Evolutionary conservation across 1,140 invertebrate species (phyloP), one percentile per base, ranked within the genome.

Genomic region (Lasioglossum baleicum): DNA sequence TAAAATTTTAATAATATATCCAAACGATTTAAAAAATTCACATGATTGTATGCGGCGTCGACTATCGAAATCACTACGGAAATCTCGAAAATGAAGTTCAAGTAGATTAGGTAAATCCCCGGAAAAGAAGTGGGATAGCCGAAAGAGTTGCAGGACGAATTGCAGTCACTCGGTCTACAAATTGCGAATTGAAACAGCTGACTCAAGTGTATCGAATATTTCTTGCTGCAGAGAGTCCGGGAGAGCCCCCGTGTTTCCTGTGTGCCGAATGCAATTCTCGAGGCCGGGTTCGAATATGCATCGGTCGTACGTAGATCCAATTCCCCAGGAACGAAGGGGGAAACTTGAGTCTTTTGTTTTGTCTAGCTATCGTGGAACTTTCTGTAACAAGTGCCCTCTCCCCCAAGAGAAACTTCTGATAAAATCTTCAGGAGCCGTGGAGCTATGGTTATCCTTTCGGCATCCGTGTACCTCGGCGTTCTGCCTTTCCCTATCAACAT

Each of bases 281-380:
- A 35, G 60, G 26, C n/a, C 69, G n/a, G 44, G n/a, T 80, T 74
- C 61, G 77, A 80, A 74, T 79, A 73, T 74, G 70, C 61, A 79
- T 73, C n/a, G 68, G 60, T 35, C 44, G 51, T 66, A 67, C 22
- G 48, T 26, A 58, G 67, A 51, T 81, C 66, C 63, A 56, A 82
- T 71, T 71, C 31, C 42, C 53, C 10, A 17, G 31, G 40, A 78
- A 31, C n/a, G 35, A 51, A 26, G 11, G 15, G 35, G 51, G 40
- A 51, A 72, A 61, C 44, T 82, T 17, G 44, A 58, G 20, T 72
- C 48, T 78, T 78, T 82, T 67, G 68, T 79, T 79, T 78, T 61
- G 48, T 40, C 68, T 31, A 53, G 51, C n/a, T 31, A 66, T 35
- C 58, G 51, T 6, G 61, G 31, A 72, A 81, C 60, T 81, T 35